Conservation (phyloP, 2,888 invertebrate genomes). For the Eupeodes luniger region DNA sequence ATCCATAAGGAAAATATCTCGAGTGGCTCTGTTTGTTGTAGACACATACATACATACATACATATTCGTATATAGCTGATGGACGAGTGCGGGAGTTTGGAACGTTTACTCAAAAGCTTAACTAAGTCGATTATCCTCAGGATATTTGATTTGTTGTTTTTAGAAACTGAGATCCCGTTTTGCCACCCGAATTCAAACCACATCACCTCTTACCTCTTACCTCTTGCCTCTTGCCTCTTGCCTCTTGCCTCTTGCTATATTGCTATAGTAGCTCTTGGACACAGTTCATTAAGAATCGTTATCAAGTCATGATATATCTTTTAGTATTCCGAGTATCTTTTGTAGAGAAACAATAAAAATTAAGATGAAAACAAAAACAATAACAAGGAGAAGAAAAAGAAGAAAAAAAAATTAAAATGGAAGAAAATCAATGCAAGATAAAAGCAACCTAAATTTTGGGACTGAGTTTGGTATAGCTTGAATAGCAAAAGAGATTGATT, state of each 20-base stretch:
- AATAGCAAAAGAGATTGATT: conserved; percentile 44
- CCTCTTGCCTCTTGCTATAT: not conserved
- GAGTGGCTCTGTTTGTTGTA: conserved; percentile 41
- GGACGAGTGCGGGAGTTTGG: conserved; percentile 27
- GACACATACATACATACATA: not conserved
- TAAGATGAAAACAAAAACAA: conserved; percentile 43
- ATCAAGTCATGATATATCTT: conserved; percentile 75
- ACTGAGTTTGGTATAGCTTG: conserved; percentile 60
- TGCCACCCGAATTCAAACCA: not conserved
- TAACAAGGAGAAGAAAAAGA: not conserved
- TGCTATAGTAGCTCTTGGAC: conserved; percentile 40
- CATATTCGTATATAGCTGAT: not conserved
- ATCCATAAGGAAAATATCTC: conserved; percentile 44
- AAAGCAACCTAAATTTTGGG: conserved; percentile 57
- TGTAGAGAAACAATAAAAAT: conserved; percentile 59
- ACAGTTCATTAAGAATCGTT: conserved; percentile 75
- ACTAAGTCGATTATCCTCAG: conserved; percentile 76
- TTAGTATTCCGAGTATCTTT: conserved; percentile 66
- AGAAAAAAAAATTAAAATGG: conserved; percentile 16
- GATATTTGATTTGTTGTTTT: conserved; percentile 76
- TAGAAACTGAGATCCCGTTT: conserved; percentile 34
- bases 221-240: not conserved
- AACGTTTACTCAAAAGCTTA: conserved; percentile 73
- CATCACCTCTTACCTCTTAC: not conserved
- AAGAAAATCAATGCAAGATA: conserved; percentile 61